A percentile compares a stretch with the other conserved stretches of the same genome.
These are phyloP conservation scores for Melieria picta DNA, from an alignment of 2,888 invertebrate genomes.

Conservation along the genomic window DNA sequence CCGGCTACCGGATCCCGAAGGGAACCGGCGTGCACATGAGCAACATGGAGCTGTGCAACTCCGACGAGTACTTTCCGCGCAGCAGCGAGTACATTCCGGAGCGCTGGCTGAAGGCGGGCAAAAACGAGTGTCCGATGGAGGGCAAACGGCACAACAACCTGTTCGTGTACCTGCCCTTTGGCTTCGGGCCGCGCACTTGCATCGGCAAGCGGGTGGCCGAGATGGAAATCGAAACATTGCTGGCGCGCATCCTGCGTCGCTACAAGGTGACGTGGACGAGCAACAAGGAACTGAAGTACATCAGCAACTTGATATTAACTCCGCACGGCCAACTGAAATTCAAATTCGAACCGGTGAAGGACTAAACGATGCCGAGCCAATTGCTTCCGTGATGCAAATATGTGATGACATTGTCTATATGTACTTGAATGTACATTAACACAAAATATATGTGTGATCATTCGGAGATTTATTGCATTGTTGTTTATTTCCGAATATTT, in stretches of 20 bases:
- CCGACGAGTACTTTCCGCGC: slow-evolving; percentile 73
- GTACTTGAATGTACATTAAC: too few species aligned
- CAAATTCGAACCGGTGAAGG: slow-evolving; percentile 53
- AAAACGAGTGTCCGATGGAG: slow-evolving; percentile 48
- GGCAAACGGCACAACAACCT: slow-evolving; percentile 52
- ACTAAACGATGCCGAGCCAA: background rate
- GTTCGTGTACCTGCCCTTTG: slow-evolving; percentile 71
- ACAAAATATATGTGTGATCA: too few species aligned
- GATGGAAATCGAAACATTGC: slow-evolving; percentile 71
- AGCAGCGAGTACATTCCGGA: slow-evolving; percentile 77
- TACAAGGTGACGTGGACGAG: slow-evolving; percentile 57
- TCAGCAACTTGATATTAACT: slow-evolving; percentile 57
- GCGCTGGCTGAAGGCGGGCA: slow-evolving; percentile 72
- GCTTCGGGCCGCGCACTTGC: slow-evolving; percentile 76
- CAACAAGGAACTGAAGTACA: slow-evolving; percentile 51
- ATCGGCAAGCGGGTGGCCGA: slow-evolving; percentile 80
- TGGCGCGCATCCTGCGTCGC: slow-evolving; percentile 63
- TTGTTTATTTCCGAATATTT: too few species aligned
- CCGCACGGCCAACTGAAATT: slow-evolving; percentile 62
- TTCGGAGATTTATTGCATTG: too few species aligned
- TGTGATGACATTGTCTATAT: too few species aligned
- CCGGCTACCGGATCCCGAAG: slow-evolving; percentile 74
- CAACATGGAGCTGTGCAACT: slow-evolving; percentile 71
- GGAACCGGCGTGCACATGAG: slow-evolving; percentile 79
- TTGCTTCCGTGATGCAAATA: too few species aligned